These are phyloP conservation scores for Nasonia giraulti DNA, from an alignment of 1,140 invertebrate genomes.

Conservation along the genomic window DNA sequence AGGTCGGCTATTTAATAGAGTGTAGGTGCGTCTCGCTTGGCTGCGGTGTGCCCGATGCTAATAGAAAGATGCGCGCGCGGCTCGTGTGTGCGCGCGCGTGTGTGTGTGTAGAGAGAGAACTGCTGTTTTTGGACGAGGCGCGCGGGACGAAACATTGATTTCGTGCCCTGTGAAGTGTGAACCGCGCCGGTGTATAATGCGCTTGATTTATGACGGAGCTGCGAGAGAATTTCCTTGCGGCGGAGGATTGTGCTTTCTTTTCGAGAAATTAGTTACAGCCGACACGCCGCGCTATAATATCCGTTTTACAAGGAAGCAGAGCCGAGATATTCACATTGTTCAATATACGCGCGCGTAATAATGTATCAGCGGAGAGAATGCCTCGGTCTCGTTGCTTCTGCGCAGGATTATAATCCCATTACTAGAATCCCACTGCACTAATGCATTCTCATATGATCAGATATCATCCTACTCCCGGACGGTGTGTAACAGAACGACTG, in stretches of 20 bases:
- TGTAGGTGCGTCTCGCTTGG: background rate
- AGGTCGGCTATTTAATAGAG: constrained; percentile 1
- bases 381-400: background rate
- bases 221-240: background rate
- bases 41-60: background rate
- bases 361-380: background rate
- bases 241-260: background rate
- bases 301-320: background rate
- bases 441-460: background rate
- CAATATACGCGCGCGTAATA: background rate
- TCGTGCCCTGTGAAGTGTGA: background rate
- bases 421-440: background rate
- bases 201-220: background rate
- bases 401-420: background rate
- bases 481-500: background rate
- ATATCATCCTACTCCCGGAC: background rate
- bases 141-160: background rate
- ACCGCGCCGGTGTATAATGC: background rate
- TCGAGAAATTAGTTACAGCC: too few relatives aligned
- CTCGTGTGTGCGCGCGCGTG: too few relatives aligned
- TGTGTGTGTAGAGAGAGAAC: background rate
- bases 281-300: background rate
- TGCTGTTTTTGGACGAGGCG: background rate
- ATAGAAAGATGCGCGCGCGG: background rate
- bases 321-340: background rate